A percentile compares a stretch with the other conserved stretches of the same genome.
phyloP scores from a whole-genome alignment of 2,113 vertebrate species.

The Rattus rattus region DNA sequence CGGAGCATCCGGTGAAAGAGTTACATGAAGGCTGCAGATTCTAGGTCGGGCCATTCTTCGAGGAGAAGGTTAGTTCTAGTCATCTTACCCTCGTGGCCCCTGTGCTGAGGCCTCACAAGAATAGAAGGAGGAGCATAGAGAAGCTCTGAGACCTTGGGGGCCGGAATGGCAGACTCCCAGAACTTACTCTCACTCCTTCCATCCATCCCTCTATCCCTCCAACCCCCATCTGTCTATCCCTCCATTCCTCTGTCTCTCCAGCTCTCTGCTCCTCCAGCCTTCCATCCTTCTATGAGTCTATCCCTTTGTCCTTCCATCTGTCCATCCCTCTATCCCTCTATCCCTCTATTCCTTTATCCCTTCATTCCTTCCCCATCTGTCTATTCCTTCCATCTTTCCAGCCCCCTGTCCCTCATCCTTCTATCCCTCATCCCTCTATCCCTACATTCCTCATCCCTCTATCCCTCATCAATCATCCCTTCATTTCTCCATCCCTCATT shows the following conservation, averaged over 20 bases:
- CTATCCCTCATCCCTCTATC: not conserved
- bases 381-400: not conserved
- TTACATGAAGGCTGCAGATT: conserved; percentile 79
- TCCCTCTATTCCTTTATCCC: not conserved
- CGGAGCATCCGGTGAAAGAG: conserved; percentile 76
- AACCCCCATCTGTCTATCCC: not conserved
- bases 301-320: not conserved
- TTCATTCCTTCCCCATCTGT: not conserved
- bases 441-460: not conserved
- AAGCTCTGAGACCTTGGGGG: not conserved
- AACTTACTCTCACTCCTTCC: not conserved
- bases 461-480: not conserved
- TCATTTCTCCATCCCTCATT: too few species aligned
- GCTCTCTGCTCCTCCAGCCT: not conserved
- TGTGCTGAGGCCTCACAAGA: not conserved
- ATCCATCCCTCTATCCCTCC: not conserved
- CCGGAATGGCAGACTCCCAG: not conserved
- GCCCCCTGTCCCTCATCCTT: not conserved
- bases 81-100: not conserved
- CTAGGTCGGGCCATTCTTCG: conserved; percentile 72
- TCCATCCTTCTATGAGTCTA: not conserved
- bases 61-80: conserved; percentile 76
- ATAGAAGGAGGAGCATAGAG: not conserved
- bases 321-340: not conserved
- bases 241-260: not conserved